These are phyloP conservation scores for Rhynchophorus ferrugineus DNA, from an alignment of 1,140 invertebrate genomes.

Conservation along the genomic window DNA sequence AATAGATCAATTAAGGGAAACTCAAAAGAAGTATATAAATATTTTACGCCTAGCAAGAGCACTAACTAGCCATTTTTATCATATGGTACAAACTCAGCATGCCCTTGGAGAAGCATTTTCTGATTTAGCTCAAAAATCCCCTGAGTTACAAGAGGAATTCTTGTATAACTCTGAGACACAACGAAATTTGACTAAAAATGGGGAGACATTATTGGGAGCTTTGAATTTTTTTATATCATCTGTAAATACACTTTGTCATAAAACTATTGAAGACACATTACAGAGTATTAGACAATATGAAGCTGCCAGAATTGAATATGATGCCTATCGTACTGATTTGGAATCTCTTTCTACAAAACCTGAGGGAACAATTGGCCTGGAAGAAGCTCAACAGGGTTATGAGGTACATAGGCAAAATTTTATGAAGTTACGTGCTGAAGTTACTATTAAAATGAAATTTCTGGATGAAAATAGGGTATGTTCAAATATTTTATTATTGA, in stretches of 20 bases:
- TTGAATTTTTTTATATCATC: conserved; percentile 95
- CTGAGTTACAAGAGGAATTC: conserved; percentile 91
- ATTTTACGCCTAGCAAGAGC: conserved; percentile 77
- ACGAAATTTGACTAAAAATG: conserved; percentile 87
- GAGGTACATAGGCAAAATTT: conserved; percentile 81
- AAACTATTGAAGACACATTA: conserved; percentile 91
- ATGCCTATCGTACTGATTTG: conserved; percentile 90
- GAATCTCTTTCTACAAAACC: conserved; percentile 65
- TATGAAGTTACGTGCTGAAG: conserved; percentile 84
- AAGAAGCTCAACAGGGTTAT: conserved; percentile 76
- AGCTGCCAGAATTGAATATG: conserved; percentile 89
- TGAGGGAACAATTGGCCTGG: conserved; percentile 53
- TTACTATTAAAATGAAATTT: conserved; percentile 92
- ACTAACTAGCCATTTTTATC: conserved; percentile 78
- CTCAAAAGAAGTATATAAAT: conserved; percentile 88
- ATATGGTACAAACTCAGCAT: conserved; percentile 78
- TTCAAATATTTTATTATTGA: background rate
- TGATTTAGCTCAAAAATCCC: conserved; percentile 90
- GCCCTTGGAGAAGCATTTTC: conserved; percentile 84
- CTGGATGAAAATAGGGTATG: conserved; percentile 91
- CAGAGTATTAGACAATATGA: conserved; percentile 91
- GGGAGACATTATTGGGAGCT: conserved; percentile 82
- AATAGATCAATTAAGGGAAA: conserved; percentile 85
- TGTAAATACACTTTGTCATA: conserved; percentile 90
- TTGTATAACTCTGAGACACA: conserved; percentile 93